Conservation (phyloP, 2,797 vertebrate genomes). For the Chromobotia macracanthus region DNA sequence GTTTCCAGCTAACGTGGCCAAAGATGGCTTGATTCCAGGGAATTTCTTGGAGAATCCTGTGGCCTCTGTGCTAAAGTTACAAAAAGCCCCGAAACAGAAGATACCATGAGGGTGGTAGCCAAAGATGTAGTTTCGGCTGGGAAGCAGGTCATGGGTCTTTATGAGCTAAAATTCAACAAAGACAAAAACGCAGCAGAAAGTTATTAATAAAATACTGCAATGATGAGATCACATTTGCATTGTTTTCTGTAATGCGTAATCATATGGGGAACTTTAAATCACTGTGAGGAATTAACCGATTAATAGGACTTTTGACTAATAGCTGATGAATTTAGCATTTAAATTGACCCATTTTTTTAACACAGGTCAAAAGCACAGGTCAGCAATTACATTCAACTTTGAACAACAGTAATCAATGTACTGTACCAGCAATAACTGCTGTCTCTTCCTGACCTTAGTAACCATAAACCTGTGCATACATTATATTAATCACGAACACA, state of each 20-base stretch:
- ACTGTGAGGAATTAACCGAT: neutral
- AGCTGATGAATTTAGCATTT: neutral
- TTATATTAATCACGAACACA: no score
- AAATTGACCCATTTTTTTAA: neutral
- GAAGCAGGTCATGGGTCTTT: constrained; percentile 92
- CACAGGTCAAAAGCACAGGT: no score
- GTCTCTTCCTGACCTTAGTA: neutral
- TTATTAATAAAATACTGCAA: neutral
- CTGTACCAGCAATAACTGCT: constrained; percentile 1
- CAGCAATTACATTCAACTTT: constrained; percentile 3
- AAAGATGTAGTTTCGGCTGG: constrained; percentile 94
- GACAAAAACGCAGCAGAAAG: no score
- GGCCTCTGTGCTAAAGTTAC: constrained; percentile 96
- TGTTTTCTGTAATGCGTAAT: neutral
- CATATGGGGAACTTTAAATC: no score
- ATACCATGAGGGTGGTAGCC: constrained; percentile 97
- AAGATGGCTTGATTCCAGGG: constrained; percentile 89
- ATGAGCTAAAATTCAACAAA: constrained; percentile 80
- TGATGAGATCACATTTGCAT: neutral
- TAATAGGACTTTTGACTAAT: no score
- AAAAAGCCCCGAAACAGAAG: constrained; percentile 93
- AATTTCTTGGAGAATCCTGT: constrained; percentile 94
- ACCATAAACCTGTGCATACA: neutral
- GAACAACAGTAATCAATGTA: neutral
- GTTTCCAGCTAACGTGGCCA: constrained; percentile 94